Conservation (phyloP, 2,888 invertebrate genomes). For the Myopa testacea region DNA sequence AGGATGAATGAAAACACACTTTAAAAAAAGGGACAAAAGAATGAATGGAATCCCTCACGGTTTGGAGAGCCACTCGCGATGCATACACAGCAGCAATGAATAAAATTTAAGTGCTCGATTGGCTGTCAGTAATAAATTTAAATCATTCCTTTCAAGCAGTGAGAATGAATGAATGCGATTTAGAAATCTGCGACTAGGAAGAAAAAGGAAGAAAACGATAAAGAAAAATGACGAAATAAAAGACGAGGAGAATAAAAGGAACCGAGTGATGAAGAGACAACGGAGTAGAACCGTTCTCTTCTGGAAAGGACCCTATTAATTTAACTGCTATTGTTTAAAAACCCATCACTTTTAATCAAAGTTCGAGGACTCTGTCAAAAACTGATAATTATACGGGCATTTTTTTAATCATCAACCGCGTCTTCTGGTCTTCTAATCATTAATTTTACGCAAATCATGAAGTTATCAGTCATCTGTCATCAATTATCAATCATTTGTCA, state of each 20-base stretch:
- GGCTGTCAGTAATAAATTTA: conserved; percentile 38
- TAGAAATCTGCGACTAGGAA: background rate
- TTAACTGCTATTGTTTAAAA: too few relatives aligned
- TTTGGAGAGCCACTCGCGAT: background rate
- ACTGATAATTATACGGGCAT: background rate
- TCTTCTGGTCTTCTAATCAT: too few relatives aligned
- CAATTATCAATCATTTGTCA: background rate
- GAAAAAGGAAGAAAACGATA: background rate
- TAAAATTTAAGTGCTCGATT: conserved; percentile 17
- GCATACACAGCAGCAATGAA: conserved; percentile 27
- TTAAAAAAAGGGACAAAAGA: too few relatives aligned
- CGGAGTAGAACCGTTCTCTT: background rate
- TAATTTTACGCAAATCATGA: background rate
- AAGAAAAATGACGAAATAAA: background rate
- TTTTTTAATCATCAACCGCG: too few relatives aligned
- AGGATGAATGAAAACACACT: background rate
- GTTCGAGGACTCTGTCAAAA: too few relatives aligned
- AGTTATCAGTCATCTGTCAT: background rate
- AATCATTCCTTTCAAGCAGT: conserved; percentile 26
- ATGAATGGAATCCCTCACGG: background rate
- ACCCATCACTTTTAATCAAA: too few relatives aligned
- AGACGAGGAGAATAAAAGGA: background rate
- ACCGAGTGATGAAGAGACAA: background rate
- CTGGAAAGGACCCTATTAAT: too few relatives aligned
- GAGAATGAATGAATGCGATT: background rate